Evolutionary conservation across 2,797 vertebrate species (phyloP).

Genomic region (Rhincodon typus): DNA sequence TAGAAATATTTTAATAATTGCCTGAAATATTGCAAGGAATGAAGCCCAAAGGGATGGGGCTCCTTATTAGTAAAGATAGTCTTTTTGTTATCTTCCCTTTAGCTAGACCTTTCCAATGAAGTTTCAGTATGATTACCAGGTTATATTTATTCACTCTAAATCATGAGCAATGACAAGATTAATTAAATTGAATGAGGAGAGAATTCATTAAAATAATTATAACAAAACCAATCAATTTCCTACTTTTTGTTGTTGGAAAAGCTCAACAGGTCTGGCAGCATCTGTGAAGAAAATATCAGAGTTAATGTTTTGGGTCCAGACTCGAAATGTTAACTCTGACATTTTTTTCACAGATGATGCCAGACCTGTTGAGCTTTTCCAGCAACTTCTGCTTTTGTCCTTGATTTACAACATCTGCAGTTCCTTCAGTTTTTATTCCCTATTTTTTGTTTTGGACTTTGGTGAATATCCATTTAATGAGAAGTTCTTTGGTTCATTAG

Average conservation of each 20-base stretch:
- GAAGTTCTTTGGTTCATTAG: background rate
- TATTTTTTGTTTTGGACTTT: background rate
- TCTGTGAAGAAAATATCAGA: no score
- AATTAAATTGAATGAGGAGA: background rate
- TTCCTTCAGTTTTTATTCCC: no score
- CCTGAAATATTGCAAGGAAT: background rate
- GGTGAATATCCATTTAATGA: background rate
- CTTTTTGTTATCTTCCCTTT: background rate
- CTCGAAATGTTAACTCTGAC: no score
- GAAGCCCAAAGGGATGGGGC: background rate
- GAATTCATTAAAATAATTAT: background rate
- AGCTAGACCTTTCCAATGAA: background rate
- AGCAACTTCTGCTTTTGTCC: no score
- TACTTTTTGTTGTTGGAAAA: background rate
- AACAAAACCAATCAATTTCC: background rate
- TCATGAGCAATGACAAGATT: background rate
- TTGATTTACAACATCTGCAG: no score
- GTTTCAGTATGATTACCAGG: background rate
- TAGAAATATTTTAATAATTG: background rate
- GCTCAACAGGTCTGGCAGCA: no score
- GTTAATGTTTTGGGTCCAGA: no score
- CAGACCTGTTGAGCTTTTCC: no score
- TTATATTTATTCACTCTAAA: background rate
- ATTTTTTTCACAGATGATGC: no score
- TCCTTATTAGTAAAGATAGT: background rate